Evolutionary conservation across 2,113 vertebrate genomes (phyloP), one percentile per base, ranked within the genome.

Genomic region (Scopus umbretta): DNA sequence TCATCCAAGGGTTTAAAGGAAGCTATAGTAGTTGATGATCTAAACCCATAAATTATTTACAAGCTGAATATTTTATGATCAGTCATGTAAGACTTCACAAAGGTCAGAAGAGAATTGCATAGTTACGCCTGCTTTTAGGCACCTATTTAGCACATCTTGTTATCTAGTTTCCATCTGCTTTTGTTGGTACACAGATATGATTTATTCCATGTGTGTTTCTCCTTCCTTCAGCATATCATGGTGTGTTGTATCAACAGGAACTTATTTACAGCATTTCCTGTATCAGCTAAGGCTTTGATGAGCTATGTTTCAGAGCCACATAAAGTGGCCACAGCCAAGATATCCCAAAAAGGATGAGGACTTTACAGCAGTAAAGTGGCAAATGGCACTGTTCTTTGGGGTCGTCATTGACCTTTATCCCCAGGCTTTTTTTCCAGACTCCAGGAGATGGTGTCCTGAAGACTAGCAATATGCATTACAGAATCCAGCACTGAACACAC

Each of bases 171-270:
- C 55, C 20, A 86, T 65, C 30, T 21, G 25, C 16, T 50, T 32
- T 58, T 63, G 5, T 58, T 1, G 1, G 15, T 34, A 58, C 38
- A 38, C 7, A 73, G 17, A 38, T 14, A 45, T 0, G 0, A 62
- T 42, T 86, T 30, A 19, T 38, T 32, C 19, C 13, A 13, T 8
- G 7, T 50, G 36, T 20, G 18, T 30, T 70, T 50, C 40, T 73
- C 32, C 74, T 65, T 70, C n/a, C 16, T 78, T 70, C 50, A 50
- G 13, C 13, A 21, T 26, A 16, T 8, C 16, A 16, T 1, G 9
- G 11, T 34, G 11, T 21, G 7, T 50, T 73, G 5, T 11, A 88
- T 17, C 63, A 52, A n/a, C 11, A 36, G 15, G 49, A 85, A 61
- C 76, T 85, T 32, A 45, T 80, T 85, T 32, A 45, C 67, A 50